Evolutionary conservation across 2,113 vertebrate genomes (phyloP), one percentile per base, ranked within the genome.

Genomic region (Gasterosteus aculeatus): DNA sequence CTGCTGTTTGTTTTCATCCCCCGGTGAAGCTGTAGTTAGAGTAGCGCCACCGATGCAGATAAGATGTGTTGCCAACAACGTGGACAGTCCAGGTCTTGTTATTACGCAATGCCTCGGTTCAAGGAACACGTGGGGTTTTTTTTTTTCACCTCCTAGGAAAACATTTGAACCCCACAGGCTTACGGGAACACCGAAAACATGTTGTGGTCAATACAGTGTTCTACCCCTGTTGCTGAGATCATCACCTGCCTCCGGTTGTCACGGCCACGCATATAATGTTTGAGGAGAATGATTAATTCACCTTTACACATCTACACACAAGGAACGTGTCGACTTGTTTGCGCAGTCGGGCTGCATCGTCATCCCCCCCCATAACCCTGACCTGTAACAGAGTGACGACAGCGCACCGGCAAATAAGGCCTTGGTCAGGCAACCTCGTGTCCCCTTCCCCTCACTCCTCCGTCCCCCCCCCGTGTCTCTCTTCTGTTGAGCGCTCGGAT

Each of bases 301-400:
- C 8, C 7, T 7, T 3, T 35, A 14, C 31, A 51, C 63, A 42
- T 39, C 31, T 18, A 35, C 58, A 60, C 57, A 71, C 42, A 58
- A 75, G 75, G 29, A 69, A 29, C 77, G 35, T 26, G 22, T 26
- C 56, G 70, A 38, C 77, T 75, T 92, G 91, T 92, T 88, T 90
- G 81, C 85, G 69, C 75, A 54, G 66, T 69, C 22, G 15, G 16
- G 59, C 81, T 76, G 80, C 84, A 77, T 87, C 77, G 80, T 67
- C 58, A 3, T 35, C 75, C 77, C 70, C 70, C 56, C 78, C 65
- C 62, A 84, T 71, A 85, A 66, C 86, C 87, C 77, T 90, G 87
- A 92, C 82, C 87, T 60, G 71, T 33, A 67, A 69, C 9, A 1
- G 7, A 75, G 59, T 90, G 87, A 86, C 66, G 56, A 41, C 83